Base-by-base conservation (phyloP, 1,140 invertebrate species). In the Calephelis nemesis region DNA sequence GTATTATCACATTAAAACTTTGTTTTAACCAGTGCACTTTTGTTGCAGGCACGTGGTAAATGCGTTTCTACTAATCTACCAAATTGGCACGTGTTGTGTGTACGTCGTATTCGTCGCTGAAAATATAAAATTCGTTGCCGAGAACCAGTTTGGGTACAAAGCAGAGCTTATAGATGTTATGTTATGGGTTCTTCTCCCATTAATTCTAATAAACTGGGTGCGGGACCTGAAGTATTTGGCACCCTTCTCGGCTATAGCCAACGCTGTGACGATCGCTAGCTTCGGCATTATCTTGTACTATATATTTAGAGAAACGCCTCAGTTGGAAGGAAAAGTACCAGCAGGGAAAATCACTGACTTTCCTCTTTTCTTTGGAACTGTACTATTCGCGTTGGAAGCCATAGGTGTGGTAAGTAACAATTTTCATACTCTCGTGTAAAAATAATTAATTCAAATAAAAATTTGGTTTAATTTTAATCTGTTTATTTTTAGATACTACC, bases 21-120 rank as follows among this genome's bases (percentile, higher is more conserved):
- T 68, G 30, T 30, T 30, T 30, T 30, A 30, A 30, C 30, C 30
- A 30, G 30, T 30, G 4, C 30, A 30, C 30, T 30, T 63, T 69
- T 68, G n/a, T 92, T 92, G 40, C 87, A 95, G 95, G 67, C 86
- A 92, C 47, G 81, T 95, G 9, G 94, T 95, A 5, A 95, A 96
- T 77, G 84, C 92, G 1, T 96, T 96, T 77, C 92, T 98, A 19
- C 93, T 96, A 30, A 90, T 97, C 47, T 97, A 97, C 67, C 97
- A 98, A 90, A 93, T 98, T 66, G 97, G 97, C 6, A 97, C 97
- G 66, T 98, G 97, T 84, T 97, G 96, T 89, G 96, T 97, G 0
- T 98, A 98, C 89, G 94, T 97, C 19, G 94, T 98, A 0, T 98
- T 98, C 85, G 95, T 97, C 6, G 94, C 96, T 1, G 94, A 94